These are phyloP conservation scores for Xenopus borealis DNA, from an alignment of 2,113 vertebrate species.

Conservation along the genomic window DNA sequence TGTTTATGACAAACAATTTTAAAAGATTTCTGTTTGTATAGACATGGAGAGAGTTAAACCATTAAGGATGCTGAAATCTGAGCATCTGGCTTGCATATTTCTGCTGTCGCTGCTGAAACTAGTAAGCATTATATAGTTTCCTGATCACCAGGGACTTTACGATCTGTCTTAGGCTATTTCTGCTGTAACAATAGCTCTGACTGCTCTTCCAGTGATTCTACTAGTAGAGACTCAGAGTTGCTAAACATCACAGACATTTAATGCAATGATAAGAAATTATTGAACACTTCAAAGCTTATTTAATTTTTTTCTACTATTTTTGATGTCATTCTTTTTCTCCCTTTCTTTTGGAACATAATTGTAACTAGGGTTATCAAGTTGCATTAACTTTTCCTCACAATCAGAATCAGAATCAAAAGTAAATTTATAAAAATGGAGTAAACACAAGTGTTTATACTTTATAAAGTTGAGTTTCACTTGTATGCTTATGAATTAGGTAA, in stretches of 20 bases:
- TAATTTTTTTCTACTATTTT: not conserved
- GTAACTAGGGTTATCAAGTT: too few species aligned
- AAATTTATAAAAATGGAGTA: too few species aligned
- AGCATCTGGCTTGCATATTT: constrained; percentile 56
- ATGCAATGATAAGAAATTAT: not conserved
- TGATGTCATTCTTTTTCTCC: not conserved
- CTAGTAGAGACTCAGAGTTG: constrained; percentile 53
- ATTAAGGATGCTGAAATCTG: constrained; percentile 49
- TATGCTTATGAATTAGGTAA: too few species aligned
- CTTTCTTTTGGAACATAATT: too few species aligned
- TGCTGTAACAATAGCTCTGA: constrained; percentile 64
- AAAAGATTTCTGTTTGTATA: constrained; percentile 32
- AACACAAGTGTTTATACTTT: too few species aligned
- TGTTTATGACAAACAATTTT: constrained; percentile 25
- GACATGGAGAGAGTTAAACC: constrained; percentile 17
- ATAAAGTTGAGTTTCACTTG: too few species aligned
- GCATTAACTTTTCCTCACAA: too few species aligned
- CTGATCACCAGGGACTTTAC: constrained; percentile 60
- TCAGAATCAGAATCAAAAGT: too few species aligned
- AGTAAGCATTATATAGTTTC: constrained; percentile 59
- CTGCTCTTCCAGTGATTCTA: constrained; percentile 51
- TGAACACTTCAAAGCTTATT: constrained; percentile 39
- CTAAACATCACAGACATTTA: constrained; percentile 51
- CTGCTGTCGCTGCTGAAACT: constrained; percentile 54
- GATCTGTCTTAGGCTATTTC: constrained; percentile 65